These are phyloP conservation scores for Caprella mutica DNA, from an alignment of 2,888 invertebrate genomes.

Conservation along the genomic window DNA sequence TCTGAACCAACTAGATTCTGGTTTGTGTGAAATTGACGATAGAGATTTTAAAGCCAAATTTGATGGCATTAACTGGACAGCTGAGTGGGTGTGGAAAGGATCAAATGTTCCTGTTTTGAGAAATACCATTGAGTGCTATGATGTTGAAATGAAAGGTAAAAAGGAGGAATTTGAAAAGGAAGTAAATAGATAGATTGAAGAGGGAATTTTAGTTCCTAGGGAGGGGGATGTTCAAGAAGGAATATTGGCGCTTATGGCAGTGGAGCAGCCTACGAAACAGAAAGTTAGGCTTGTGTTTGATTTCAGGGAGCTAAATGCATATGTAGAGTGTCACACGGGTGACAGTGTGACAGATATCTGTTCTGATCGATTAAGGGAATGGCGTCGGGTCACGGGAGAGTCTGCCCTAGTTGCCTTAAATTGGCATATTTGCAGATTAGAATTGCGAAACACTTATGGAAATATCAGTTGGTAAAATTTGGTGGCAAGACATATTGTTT, in stretches of 20 bases:
- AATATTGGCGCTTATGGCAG: constrained; percentile 2
- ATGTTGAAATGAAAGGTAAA: background rate
- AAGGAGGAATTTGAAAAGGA: background rate
- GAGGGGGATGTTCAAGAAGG: background rate
- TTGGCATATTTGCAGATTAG: constrained; percentile 4
- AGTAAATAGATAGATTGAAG: constrained; percentile 1
- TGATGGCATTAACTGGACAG: background rate
- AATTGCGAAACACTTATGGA: background rate
- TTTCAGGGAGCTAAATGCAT: background rate
- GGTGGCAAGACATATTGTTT: constrained; percentile 1
- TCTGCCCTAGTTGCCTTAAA: background rate
- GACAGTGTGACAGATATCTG: background rate
- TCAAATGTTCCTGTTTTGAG: background rate
- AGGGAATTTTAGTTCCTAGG: background rate
- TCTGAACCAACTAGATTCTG: too few relatives aligned
- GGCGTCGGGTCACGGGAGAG: background rate
- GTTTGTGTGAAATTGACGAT: background rate
- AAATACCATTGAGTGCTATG: background rate
- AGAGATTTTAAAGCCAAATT: background rate
- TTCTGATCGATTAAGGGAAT: background rate
- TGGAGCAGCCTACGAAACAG: background rate
- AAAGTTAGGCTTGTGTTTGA: constrained; percentile 6
- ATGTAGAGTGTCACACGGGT: constrained; percentile 11
- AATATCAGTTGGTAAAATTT: background rate
- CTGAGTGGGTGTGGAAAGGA: background rate